phyloP scores from a whole-genome alignment of 2,113 vertebrate species.

The Oryzias curvinotus region DNA sequence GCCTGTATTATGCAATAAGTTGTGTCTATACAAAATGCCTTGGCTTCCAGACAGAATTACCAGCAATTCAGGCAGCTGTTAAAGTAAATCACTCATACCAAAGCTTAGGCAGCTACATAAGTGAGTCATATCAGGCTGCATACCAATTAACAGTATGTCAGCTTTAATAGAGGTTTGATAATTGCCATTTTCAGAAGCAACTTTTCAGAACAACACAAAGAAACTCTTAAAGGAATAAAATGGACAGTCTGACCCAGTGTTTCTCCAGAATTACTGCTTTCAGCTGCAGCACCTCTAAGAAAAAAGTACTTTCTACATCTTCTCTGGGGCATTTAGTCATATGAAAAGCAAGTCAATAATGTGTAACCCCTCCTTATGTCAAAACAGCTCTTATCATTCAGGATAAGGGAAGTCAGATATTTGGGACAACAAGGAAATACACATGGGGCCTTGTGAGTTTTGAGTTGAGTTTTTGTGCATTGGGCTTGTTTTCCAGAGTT shows the following conservation, averaged over 20 bases:
- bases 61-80: constrained; percentile 14
- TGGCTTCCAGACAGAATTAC: background rate
- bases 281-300: background rate
- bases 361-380: background rate
- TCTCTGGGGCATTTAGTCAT: background rate
- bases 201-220: constrained; percentile 14
- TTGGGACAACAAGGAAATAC: too few species aligned
- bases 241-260: background rate
- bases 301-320: background rate
- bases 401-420: background rate
- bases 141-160: constrained; percentile 53
- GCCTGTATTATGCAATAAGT: background rate
- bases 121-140: constrained; percentile 59
- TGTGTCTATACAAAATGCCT: background rate
- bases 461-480: background rate
- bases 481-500: background rate
- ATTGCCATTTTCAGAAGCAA: constrained; percentile 21
- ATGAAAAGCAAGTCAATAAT: background rate
- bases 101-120: constrained; percentile 34
- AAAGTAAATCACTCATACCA: constrained; percentile 35
- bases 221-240: constrained; percentile 32
- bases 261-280: background rate
- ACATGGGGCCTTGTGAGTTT: background rate
- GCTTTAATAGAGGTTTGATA: constrained; percentile 45
- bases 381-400: background rate